phyloP scores from a whole-genome alignment of 2,113 vertebrate species.

The Oreochromis niloticus region DNA sequence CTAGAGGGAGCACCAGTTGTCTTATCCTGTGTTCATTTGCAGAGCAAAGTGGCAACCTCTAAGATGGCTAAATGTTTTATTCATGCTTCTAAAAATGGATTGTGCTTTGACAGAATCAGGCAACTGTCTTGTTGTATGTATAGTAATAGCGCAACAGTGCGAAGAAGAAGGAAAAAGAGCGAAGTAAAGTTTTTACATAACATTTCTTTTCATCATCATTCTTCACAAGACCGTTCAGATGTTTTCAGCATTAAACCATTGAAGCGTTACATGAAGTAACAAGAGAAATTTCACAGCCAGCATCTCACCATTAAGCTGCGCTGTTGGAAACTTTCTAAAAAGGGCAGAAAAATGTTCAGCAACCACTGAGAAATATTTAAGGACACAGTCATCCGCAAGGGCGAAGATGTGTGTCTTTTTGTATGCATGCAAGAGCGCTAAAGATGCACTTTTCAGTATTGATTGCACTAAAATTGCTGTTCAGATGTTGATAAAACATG shows the following conservation, averaged over 20 bases:
- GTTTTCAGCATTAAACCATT: not conserved
- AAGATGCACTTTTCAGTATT: not conserved
- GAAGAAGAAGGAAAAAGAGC: not conserved
- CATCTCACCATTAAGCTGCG: not conserved
- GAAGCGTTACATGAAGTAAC: conserved; percentile 19
- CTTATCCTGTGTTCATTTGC: conserved; percentile 38
- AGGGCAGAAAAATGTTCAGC: not conserved
- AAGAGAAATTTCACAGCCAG: not conserved
- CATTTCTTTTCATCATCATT: not conserved
- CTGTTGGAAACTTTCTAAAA: not conserved
- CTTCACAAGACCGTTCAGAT: not conserved
- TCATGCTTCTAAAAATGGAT: conserved; percentile 69
- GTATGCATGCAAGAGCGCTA: not conserved
- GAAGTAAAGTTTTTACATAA: not conserved
- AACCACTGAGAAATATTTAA: not conserved
- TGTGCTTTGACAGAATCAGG: conserved; percentile 68
- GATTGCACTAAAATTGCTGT: not conserved
- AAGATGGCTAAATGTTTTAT: conserved; percentile 69
- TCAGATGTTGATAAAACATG: not conserved
- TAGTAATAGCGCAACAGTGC: conserved; percentile 21
- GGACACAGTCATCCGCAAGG: not conserved
- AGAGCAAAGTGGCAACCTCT: conserved; percentile 22
- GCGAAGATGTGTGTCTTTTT: not conserved
- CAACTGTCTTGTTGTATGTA: conserved; percentile 39
- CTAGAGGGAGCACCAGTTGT: conserved; percentile 6